phyloP scores from a whole-genome alignment of 2,797 vertebrate species.

The Silurus aristotelis region DNA sequence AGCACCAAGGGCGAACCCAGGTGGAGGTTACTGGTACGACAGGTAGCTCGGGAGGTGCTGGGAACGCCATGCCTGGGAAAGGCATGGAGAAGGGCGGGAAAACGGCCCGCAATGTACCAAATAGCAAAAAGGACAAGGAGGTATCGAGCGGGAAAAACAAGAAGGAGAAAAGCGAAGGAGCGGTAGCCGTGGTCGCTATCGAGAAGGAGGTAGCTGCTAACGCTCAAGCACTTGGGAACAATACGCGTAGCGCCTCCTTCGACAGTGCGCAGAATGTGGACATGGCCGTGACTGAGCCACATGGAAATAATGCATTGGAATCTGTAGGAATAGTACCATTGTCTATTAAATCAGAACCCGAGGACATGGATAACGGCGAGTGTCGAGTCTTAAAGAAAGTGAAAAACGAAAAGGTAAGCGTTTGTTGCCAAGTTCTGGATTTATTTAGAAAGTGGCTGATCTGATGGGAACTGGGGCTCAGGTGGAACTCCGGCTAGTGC shows the following conservation, averaged over 20 bases:
- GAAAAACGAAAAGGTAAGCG: conserved; percentile 94
- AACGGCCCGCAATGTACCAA: conserved; percentile 83
- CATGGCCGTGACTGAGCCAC: conserved; percentile 85
- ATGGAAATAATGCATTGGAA: conserved; percentile 96
- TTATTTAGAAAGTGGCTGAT: not conserved
- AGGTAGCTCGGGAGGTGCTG: conserved; percentile 71
- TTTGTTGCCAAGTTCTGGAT: not conserved
- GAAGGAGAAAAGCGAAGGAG: conserved; percentile 91
- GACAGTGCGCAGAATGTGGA: conserved; percentile 85
- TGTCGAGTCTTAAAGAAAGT: conserved; percentile 94
- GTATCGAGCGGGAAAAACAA: conserved; percentile 89
- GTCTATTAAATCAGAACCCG: conserved; percentile 90
- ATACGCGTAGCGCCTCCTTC: conserved; percentile 83
- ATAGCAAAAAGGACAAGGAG: conserved; percentile 96
- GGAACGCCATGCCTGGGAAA: conserved; percentile 78
- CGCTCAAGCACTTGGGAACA: conserved; percentile 79
- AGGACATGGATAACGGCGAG: conserved; percentile 89
- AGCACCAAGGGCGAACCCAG: conserved; percentile 86
- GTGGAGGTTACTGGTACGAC: conserved; percentile 80
- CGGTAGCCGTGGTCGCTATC: conserved; percentile 72
- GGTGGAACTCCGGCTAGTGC: not conserved
- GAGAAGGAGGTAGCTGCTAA: conserved; percentile 88
- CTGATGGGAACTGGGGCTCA: not conserved
- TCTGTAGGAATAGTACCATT: conserved; percentile 89
- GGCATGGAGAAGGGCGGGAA: conserved; percentile 90